Evolutionary conservation across 2,797 vertebrate genomes (phyloP).

Genomic region (Poecilia gillii): DNA sequence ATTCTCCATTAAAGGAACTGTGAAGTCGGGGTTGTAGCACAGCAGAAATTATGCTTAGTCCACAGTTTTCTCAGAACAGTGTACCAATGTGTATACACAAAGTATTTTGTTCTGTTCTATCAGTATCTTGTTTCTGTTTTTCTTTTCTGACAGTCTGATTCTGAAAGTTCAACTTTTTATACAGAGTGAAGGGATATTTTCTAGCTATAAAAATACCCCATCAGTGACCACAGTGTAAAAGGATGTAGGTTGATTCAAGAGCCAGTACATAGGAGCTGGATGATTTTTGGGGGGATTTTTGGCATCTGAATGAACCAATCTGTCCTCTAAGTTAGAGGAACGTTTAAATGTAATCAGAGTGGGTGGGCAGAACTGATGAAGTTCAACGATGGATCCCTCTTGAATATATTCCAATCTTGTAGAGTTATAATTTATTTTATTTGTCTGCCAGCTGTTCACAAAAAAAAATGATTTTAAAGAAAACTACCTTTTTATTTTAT

Average conservation of each 20-base stretch:
- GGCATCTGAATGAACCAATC: background rate
- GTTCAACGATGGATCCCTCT: background rate
- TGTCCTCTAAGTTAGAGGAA: background rate
- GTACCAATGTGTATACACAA: background rate
- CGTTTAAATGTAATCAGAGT: background rate
- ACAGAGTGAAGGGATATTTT: too few relatives aligned
- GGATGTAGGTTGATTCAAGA: background rate
- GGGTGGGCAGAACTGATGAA: background rate
- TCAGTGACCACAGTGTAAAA: background rate
- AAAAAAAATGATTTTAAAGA: background rate
- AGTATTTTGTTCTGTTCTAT: background rate
- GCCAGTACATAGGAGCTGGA: background rate
- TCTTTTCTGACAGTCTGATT: background rate
- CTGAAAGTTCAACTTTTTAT: background rate
- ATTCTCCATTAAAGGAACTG: too few relatives aligned
- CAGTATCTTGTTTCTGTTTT: background rate
- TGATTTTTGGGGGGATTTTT: background rate
- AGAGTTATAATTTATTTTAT: background rate
- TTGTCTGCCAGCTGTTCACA: background rate
- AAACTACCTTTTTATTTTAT: too few relatives aligned
- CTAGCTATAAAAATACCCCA: background rate
- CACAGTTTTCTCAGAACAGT: background rate
- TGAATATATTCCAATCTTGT: background rate
- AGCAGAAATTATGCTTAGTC: too few relatives aligned
- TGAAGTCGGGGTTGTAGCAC: too few relatives aligned